Percentiles rank a stretch among this genome's conserved stretches.
Conservation (phyloP, 2,888 invertebrate genomes). For the Heliconius hortense region DNA sequence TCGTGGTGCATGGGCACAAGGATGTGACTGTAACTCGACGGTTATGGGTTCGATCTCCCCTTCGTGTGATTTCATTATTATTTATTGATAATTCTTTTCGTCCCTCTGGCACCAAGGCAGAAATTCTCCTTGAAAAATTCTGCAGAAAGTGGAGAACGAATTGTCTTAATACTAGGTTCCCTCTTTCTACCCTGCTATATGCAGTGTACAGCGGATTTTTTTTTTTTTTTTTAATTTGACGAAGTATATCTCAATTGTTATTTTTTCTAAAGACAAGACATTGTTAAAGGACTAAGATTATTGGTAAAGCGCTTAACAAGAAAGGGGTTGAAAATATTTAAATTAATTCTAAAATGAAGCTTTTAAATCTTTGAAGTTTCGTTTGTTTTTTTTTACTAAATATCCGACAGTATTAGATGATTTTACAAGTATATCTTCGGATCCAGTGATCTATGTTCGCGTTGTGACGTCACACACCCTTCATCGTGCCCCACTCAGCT, state of each 20-base stretch:
- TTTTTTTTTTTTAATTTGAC: not conserved
- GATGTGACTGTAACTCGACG: too few relatives aligned
- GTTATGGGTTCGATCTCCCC: too few relatives aligned
- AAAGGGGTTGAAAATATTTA: slow-evolving; percentile 1
- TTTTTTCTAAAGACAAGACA: not conserved
- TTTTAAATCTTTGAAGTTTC: not conserved
- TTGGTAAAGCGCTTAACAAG: not conserved
- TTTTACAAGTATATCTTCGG: not conserved
- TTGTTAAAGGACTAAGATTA: not conserved
- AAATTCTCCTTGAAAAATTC: too few relatives aligned
- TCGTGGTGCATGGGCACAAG: too few relatives aligned
- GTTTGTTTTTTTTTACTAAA: not conserved
- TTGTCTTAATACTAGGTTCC: too few relatives aligned
- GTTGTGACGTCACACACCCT: slow-evolving; percentile 29
- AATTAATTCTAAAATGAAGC: slow-evolving; percentile 4
- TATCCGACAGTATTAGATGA: not conserved
- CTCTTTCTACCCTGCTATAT: too few relatives aligned
- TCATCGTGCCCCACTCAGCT: slow-evolving; percentile 36
- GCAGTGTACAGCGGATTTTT: too few relatives aligned
- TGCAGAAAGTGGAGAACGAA: too few relatives aligned
- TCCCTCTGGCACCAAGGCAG: too few relatives aligned
- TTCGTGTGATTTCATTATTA: too few relatives aligned
- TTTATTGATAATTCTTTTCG: too few relatives aligned
- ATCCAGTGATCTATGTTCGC: slow-evolving; percentile 10
- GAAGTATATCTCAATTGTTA: not conserved